Conservation (phyloP, 2,888 invertebrate species). For the Baccha elongata region DNA sequence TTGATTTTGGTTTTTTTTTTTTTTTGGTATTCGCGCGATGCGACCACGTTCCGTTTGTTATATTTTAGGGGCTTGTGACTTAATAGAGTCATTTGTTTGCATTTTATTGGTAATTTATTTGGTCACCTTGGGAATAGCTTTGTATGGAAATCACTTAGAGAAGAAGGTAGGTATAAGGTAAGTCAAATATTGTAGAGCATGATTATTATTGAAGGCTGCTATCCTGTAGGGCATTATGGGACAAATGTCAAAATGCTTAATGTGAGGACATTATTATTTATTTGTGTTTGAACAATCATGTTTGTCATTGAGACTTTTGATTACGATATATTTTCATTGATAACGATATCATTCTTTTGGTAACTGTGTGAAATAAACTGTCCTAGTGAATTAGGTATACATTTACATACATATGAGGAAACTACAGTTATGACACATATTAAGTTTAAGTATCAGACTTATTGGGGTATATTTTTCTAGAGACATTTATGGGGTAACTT, state of each 20-base stretch:
- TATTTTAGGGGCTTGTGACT: conserved; percentile 26
- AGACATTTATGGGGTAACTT: no score
- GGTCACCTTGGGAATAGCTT: conserved; percentile 43
- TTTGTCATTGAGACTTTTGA: conserved; percentile 27
- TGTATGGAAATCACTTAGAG: conserved; percentile 19
- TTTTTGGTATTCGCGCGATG: conserved; percentile 42
- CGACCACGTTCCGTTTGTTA: conserved; percentile 32
- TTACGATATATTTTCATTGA: conserved; percentile 9
- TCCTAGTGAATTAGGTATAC: no score
- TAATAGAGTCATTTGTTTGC: conserved; percentile 61
- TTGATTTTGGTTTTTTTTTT: conserved; percentile 41
- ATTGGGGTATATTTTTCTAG: no score
- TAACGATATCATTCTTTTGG: neutral
- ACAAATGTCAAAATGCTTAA: conserved; percentile 18
- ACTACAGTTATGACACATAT: no score
- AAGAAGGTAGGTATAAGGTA: neutral
- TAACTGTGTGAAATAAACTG: no score
- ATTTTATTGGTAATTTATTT: conserved; percentile 69
- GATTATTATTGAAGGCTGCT: conserved; percentile 12
- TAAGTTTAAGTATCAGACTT: no score
- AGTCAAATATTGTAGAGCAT: conserved; percentile 6
- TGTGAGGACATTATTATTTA: conserved; percentile 25
- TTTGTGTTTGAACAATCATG: neutral
- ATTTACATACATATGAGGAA: no score
- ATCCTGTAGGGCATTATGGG: neutral